These are phyloP conservation scores for Connochaetes taurinus DNA, from an alignment of 2,113 vertebrate species.

Conservation along the genomic window DNA sequence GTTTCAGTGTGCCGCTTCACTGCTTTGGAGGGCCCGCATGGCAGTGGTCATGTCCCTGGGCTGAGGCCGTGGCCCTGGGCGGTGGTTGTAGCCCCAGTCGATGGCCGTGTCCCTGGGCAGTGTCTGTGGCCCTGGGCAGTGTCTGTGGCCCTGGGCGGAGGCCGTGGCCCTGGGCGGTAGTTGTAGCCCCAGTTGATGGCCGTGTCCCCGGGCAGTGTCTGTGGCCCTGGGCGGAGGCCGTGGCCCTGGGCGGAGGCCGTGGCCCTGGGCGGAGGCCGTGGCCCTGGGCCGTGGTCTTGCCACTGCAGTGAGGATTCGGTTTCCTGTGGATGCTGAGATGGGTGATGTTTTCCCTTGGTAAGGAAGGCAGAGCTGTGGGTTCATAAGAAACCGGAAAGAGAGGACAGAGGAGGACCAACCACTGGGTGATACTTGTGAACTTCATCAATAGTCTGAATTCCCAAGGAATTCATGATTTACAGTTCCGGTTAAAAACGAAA, in stretches of 20 bases:
- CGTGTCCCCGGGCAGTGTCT: too few species aligned
- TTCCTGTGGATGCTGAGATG: fast-evolving
- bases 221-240: too few species aligned
- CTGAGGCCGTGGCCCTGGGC: fast-evolving
- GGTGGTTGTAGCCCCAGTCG: too few species aligned
- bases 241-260: too few species aligned
- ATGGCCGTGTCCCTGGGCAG: fast-evolving
- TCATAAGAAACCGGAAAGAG: not conserved
- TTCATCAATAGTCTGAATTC: not conserved
- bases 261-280: fast-evolving
- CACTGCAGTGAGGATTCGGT: fast-evolving
- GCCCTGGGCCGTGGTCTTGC: fast-evolving
- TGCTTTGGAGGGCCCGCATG: fast-evolving
- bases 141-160: too few species aligned
- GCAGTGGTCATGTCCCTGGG: fast-evolving
- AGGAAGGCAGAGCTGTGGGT: not conserved
- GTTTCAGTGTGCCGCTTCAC: too few species aligned
- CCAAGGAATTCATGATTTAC: not conserved
- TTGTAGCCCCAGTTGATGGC: too few species aligned
- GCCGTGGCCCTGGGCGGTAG: too few species aligned
- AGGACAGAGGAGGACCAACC: not conserved
- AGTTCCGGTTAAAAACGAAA: not conserved
- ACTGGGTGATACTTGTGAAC: not conserved
- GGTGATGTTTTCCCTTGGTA: fast-evolving
- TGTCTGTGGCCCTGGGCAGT: fast-evolving